phyloP scores from a whole-genome alignment of 2,797 vertebrate genomes.

The Ceyx erithaca region DNA sequence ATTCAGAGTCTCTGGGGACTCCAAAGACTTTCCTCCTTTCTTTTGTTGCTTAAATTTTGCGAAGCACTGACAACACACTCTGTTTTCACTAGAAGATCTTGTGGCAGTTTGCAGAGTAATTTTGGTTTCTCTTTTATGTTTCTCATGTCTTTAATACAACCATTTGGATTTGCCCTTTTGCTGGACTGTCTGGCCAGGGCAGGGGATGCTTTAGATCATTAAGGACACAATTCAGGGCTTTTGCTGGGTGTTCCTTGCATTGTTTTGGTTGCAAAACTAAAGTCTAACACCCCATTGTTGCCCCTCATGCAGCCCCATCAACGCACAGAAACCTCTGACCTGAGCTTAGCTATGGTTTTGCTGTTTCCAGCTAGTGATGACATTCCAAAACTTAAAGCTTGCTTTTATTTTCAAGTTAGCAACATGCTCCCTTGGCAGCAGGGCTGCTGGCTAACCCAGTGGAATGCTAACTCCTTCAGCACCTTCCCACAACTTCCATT shows the following conservation, averaged over 20 bases:
- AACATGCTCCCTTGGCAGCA: neutral
- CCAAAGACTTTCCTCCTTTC: neutral
- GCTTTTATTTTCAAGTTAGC: neutral
- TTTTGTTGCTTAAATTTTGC: neutral
- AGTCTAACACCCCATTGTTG: neutral
- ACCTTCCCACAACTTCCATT: neutral
- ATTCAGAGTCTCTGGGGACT: neutral
- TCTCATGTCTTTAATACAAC: neutral
- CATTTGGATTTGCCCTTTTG: neutral
- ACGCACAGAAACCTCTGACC: neutral
- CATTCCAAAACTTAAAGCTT: neutral
- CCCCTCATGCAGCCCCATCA: neutral
- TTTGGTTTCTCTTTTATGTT: neutral
- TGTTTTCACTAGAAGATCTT: neutral
- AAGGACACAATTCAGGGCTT: neutral
- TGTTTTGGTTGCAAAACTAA: neutral
- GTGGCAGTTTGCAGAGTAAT: neutral
- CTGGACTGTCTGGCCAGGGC: neutral
- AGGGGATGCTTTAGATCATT: neutral
- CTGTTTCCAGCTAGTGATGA: neutral
- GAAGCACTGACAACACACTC: neutral
- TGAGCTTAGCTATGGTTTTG: neutral
- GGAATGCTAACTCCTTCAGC: neutral
- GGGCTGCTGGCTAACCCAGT: neutral
- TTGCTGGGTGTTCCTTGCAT: accelerated